Conservation (phyloP, 2,797 vertebrate genomes). For the Trematomus bernacchii region DNA sequence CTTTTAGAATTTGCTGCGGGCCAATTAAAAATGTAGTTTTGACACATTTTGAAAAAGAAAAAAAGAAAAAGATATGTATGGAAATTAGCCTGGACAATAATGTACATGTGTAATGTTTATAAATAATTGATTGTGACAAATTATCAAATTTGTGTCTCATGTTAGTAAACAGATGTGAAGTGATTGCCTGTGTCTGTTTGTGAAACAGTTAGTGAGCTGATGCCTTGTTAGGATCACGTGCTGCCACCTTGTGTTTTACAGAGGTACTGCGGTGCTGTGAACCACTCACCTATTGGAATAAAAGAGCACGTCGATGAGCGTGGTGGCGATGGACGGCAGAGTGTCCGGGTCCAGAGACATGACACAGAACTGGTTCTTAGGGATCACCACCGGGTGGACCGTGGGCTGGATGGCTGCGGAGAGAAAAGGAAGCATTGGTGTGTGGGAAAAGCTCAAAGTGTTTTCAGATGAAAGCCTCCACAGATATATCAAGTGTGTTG, state of each 20-base stretch:
- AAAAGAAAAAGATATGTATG: not conserved
- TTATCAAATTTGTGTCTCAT: not conserved
- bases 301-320: constrained; percentile 95
- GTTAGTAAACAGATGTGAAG: constrained; percentile 1
- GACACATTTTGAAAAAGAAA: not conserved
- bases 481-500: not conserved
- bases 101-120: not conserved
- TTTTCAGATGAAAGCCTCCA: not conserved
- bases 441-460: not conserved
- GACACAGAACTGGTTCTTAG: constrained; percentile 94
- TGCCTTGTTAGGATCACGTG: constrained; percentile 3
- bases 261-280: constrained; percentile 9
- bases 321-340: constrained; percentile 93
- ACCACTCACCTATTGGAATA: constrained; percentile 90
- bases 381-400: constrained; percentile 94
- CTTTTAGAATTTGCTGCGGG: no score
- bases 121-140: not conserved
- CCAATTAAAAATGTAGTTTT: no score
- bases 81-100: not conserved
- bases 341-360: constrained; percentile 95
- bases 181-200: not conserved
- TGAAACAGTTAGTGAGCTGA: not conserved
- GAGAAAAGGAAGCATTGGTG: not conserved
- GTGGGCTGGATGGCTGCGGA: constrained; percentile 86
- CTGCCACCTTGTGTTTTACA: constrained; percentile 51